Evolutionary conservation across 2,888 invertebrate genomes (phyloP).

Genomic region (Aelia acuminata): DNA sequence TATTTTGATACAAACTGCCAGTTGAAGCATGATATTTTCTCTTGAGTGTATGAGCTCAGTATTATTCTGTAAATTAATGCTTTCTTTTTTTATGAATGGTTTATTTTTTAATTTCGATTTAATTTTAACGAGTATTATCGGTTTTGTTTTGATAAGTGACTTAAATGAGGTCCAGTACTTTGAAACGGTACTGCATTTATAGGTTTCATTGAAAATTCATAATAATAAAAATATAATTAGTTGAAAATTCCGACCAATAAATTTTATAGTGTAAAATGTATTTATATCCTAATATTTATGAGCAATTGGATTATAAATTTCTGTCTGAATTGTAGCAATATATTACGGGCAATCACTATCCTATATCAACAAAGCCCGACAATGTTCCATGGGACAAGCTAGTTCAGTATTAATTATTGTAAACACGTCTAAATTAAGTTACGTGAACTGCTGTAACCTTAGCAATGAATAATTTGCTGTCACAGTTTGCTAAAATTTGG

Average conservation of each 20-base stretch:
- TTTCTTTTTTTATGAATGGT: background rate
- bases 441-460: background rate
- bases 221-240: too few species aligned
- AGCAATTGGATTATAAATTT: too few species aligned
- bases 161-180: too few species aligned
- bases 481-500: too few species aligned
- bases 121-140: too few species aligned
- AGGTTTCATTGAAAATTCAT: too few species aligned
- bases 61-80: background rate
- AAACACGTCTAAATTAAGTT: background rate
- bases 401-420: background rate
- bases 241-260: too few species aligned
- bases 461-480: background rate
- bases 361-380: background rate
- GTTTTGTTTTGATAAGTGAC: too few species aligned
- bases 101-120: too few species aligned
- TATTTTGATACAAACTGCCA: background rate
- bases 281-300: too few species aligned
- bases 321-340: background rate
- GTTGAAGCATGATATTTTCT: background rate
- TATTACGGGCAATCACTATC: background rate
- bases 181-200: too few species aligned
- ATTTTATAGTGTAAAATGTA: too few species aligned
- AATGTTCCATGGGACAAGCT: background rate
- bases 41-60: background rate